A percentile compares a stretch with the other conserved stretches of the same genome.
phyloP scores from a whole-genome alignment of 2,888 invertebrate genomes.

The Papilio demoleus region DNA sequence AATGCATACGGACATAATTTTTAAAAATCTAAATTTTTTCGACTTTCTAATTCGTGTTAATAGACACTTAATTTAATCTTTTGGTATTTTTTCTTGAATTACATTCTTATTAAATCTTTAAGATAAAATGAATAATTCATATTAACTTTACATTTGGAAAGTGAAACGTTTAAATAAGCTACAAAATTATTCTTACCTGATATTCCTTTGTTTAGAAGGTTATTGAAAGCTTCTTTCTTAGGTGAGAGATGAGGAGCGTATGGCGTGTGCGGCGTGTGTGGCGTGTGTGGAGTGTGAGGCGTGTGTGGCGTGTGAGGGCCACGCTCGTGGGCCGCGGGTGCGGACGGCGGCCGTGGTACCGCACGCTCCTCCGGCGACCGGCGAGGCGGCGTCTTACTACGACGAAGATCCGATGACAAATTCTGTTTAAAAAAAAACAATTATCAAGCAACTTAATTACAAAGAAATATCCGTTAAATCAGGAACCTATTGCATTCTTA shows the following conservation, averaged over 20 bases:
- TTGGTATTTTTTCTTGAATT: conserved; percentile 8
- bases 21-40: conserved; percentile 3
- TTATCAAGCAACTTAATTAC: neutral
- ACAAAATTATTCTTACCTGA: conserved; percentile 85
- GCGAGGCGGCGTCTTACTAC: conserved; percentile 75
- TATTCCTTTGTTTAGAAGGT: conserved; percentile 83
- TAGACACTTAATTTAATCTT: conserved; percentile 12
- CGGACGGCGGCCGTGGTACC: conserved; percentile 75
- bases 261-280: conserved; percentile 66
- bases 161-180: too few species aligned
- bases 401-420: conserved; percentile 66
- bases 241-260: conserved; percentile 82
- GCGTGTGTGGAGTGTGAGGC: conserved; percentile 76
- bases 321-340: conserved; percentile 78
- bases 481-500: too few species aligned
- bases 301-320: conserved; percentile 56
- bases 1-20: neutral
- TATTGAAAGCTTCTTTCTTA: conserved; percentile 86
- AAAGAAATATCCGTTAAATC: too few species aligned
- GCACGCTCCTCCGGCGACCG: conserved; percentile 74
- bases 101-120: neutral
- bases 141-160: too few species aligned
- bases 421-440: conserved; percentile 54
- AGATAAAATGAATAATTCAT: conserved; percentile 7
- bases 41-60: conserved; percentile 22